Percentiles rank a stretch among this genome's conserved stretches.
phyloP scores from a whole-genome alignment of 2,888 invertebrate genomes.

The Ctenicera cuprea region DNA sequence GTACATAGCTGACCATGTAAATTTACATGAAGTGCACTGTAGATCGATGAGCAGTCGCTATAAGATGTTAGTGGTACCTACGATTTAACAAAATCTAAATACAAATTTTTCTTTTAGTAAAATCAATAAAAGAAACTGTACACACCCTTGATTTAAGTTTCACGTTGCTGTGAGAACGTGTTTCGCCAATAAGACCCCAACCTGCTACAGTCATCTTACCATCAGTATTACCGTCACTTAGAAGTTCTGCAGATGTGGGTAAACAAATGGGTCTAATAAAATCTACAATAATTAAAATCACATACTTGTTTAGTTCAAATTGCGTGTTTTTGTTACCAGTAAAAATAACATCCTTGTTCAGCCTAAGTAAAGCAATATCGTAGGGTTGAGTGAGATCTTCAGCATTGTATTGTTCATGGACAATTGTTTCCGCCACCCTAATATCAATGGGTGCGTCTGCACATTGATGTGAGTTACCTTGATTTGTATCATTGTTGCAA shows the following conservation, averaged over 20 bases:
- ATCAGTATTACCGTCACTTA: conserved; percentile 59
- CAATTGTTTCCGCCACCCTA: conserved; percentile 77
- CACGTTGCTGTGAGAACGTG: background rate
- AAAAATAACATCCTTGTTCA: conserved; percentile 74
- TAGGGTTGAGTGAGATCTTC: conserved; percentile 76
- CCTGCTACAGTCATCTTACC: conserved; percentile 76
- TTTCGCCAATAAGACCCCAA: conserved; percentile 74
- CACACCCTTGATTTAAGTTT: background rate
- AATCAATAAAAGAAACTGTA: conserved; percentile 13
- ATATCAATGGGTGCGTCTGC: conserved; percentile 77
- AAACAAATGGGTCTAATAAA: conserved; percentile 79
- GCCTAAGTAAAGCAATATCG: conserved; percentile 84
- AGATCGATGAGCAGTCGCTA: conserved; percentile 74
- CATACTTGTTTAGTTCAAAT: conserved; percentile 59
- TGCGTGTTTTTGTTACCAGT: conserved; percentile 75
- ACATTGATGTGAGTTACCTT: conserved; percentile 72
- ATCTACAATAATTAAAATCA: conserved; percentile 65
- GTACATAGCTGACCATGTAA: conserved; percentile 76
- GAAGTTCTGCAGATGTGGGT: conserved; percentile 74
- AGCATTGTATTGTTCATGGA: conserved; percentile 80
- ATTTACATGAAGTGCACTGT: conserved; percentile 71
- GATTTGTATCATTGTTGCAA: conserved; percentile 73
- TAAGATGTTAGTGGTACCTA: conserved; percentile 73
- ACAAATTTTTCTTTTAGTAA: too few relatives aligned
- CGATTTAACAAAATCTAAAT: too few relatives aligned